Conservation (phyloP, 1,140 invertebrate genomes). For the Eupeodes corollae region DNA sequence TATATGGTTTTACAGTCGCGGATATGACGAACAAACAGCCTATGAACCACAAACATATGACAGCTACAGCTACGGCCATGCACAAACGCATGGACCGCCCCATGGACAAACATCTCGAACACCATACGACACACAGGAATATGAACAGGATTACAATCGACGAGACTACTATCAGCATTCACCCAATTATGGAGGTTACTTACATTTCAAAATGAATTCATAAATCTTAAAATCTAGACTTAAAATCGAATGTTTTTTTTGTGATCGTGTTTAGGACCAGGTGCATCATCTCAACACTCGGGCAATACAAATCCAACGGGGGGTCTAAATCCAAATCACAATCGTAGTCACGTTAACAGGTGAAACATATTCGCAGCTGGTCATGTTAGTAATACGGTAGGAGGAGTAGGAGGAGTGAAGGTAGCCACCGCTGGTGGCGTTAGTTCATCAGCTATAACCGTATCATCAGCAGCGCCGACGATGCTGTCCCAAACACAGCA, state of each 20-base stretch:
- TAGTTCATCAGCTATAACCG: not conserved
- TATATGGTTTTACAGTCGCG: constrained; percentile 18
- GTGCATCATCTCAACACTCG: constrained; percentile 7
- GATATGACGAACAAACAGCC: constrained; percentile 28
- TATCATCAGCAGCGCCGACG: not conserved
- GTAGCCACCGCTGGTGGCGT: not conserved
- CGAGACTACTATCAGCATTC: constrained; percentile 33
- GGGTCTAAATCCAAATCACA: constrained; percentile 30
- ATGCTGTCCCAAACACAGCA: not conserved
- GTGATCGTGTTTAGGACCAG: constrained; percentile 1
- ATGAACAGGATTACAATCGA: constrained; percentile 29
- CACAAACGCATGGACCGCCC: constrained; percentile 9
- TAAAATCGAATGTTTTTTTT: no score
- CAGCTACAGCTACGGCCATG: constrained; percentile 24
- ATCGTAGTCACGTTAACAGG: constrained; percentile 36
- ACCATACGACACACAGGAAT: constrained; percentile 27
- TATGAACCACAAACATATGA: constrained; percentile 30
- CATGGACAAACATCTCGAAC: constrained; percentile 16
- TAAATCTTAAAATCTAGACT: no score
- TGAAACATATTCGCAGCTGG: constrained; percentile 27
- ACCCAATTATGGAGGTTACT: constrained; percentile 24
- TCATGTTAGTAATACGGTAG: constrained; percentile 1
- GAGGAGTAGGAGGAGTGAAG: not conserved
- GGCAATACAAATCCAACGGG: constrained; percentile 18
- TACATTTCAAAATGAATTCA: not conserved